Evolutionary conservation across 2,888 invertebrate genomes (phyloP).

Genomic region (Lepas anatifera): DNA sequence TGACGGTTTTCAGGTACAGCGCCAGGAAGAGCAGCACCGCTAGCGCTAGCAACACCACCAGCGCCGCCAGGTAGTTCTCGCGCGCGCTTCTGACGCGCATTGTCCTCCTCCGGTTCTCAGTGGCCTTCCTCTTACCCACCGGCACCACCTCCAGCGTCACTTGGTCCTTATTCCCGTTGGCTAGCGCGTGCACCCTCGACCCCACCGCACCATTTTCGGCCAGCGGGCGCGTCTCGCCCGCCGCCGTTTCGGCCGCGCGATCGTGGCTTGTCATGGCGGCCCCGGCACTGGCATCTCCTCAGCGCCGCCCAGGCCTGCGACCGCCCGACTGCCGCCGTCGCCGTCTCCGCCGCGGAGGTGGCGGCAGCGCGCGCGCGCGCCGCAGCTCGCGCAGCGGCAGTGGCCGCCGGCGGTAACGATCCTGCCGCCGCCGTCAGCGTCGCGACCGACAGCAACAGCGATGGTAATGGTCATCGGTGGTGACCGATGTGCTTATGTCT

Average conservation of each 20-base stretch:
- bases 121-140: too few species aligned
- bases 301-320: background rate
- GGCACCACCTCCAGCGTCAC: background rate
- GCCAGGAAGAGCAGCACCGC: background rate
- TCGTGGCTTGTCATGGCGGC: background rate
- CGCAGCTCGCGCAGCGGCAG: background rate
- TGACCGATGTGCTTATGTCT: too few species aligned
- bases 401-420: background rate
- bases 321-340: background rate
- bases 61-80: background rate
- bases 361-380: background rate
- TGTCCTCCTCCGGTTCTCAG: background rate
- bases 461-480: too few species aligned
- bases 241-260: background rate
- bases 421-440: too few species aligned
- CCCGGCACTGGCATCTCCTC: background rate
- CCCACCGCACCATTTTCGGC: background rate
- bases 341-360: background rate
- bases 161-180: background rate
- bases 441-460: too few species aligned
- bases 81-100: background rate
- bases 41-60: background rate
- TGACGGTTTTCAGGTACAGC: background rate
- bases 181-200: background rate
- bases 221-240: background rate